Base-by-base conservation (phyloP, 2,797 vertebrate genomes). In the Sebastes variabilis region DNA sequence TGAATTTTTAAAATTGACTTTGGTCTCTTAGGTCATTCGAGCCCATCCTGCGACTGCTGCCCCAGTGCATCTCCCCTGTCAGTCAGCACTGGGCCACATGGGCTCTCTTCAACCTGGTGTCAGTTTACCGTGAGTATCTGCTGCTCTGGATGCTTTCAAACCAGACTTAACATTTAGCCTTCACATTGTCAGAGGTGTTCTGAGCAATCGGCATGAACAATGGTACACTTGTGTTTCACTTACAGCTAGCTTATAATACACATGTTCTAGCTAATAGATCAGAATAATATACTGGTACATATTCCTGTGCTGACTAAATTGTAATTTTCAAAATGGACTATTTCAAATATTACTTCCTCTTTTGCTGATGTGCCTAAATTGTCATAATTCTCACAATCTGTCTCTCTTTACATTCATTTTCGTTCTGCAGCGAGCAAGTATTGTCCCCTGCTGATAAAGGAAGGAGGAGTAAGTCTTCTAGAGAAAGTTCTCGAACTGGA, bases 11-110 rank as follows among this genome's bases (percentile, higher is more conserved):
- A 72, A 77, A 49, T 20, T 4, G 3, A 12, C 0, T 79, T 22
- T 80, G 36, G 16, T 72, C 69, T 49, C 12, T 55, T 94, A 99
- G 99, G 96, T 99, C 99, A 3, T 99, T 99, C 55, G 99, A 99
- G 89, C 99, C 99, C 7, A 99, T 99, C 86, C 96, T 99, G 36
- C 97, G 99, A 22, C 97, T 99, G 74, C 96, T 99, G 77, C 98
- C 98, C 56, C 98, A 99, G 95, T 90, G 96, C 46, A 96, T 99
- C 79, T 95, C 98, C 11, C 97, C 98, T 0, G 98, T 99, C 89
- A 99, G 98, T 89, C 98, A 99, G 93, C 99, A 99, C 92, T 99
- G 99, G 99, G 99, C 99, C 49, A 99, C 98, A 1, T 99, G 99
- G 99, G 99, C 99, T 2, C 96, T 99, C 30, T 99, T 93, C 92